Evolutionary conservation across 2,888 invertebrate species (phyloP).

Genomic region (Dilophus febrilis): DNA sequence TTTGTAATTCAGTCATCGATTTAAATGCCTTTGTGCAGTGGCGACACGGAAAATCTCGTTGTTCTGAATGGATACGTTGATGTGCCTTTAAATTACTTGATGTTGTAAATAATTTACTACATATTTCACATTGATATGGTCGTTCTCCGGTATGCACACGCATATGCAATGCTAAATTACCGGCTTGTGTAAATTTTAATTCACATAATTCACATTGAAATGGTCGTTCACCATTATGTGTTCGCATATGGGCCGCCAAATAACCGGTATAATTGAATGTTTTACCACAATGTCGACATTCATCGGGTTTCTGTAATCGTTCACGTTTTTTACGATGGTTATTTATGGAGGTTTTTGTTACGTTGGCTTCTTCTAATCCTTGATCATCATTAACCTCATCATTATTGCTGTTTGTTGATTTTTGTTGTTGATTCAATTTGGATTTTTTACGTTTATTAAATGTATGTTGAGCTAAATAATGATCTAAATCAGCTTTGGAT

Average conservation of each 20-base stretch:
- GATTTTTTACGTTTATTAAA: no score
- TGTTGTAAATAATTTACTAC: constrained; percentile 10
- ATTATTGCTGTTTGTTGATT: no score
- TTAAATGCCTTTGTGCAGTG: constrained; percentile 10
- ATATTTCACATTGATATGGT: constrained; percentile 12
- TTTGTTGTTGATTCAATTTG: constrained; percentile 3
- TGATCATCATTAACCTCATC: no score
- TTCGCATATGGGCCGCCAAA: constrained; percentile 19
- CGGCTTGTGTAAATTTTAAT: constrained; percentile 9
- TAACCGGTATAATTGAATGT: constrained; percentile 18
- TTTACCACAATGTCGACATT: constrained; percentile 20
- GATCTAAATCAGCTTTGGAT: constrained; percentile 5
- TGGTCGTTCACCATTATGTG: constrained; percentile 20
- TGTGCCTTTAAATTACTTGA: constrained; percentile 11
- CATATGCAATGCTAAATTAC: constrained; percentile 9
- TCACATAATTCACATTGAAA: constrained; percentile 16
- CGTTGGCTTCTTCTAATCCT: no score
- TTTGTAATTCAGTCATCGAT: constrained; percentile 8
- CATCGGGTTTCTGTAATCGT: constrained; percentile 15
- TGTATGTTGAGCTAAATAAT: constrained; percentile 1
- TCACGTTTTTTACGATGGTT: constrained; percentile 4
- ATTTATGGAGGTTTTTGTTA: no score
- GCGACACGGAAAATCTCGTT: constrained; percentile 8
- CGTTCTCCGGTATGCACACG: constrained; percentile 10
- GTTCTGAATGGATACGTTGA: constrained; percentile 9